These are phyloP conservation scores for Carassius carassius DNA, from an alignment of 2,113 vertebrate genomes.

Conservation along the genomic window DNA sequence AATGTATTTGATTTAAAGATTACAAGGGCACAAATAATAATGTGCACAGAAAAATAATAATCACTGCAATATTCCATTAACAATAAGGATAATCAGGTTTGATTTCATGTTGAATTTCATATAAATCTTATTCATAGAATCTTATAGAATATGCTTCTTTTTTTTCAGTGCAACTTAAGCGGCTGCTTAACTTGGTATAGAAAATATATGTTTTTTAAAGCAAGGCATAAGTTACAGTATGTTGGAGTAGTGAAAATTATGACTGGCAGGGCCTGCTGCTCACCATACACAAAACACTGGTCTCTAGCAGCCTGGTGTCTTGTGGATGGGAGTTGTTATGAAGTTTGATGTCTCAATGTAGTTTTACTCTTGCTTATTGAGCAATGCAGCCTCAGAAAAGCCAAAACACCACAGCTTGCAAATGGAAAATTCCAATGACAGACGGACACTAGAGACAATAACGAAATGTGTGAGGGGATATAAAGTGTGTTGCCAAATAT, in stretches of 20 bases:
- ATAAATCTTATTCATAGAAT: background rate
- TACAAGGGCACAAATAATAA: background rate
- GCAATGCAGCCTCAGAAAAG: conserved; percentile 59
- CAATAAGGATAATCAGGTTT: background rate
- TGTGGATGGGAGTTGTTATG: conserved; percentile 60
- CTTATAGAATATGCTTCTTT: background rate
- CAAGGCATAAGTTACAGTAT: background rate
- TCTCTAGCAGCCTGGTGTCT: conserved; percentile 44
- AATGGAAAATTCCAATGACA: conserved; percentile 66
- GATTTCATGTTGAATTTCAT: background rate
- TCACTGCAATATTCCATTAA: background rate
- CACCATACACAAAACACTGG: conserved; percentile 34
- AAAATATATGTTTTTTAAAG: background rate
- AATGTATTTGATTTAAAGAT: too few relatives aligned
- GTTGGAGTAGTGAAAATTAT: conserved; percentile 11
- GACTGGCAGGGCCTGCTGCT: conserved; percentile 33
- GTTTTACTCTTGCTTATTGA: conserved; percentile 62
- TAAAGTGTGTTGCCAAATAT: background rate
- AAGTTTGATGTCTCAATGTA: conserved; percentile 64
- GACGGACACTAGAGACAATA: conserved; percentile 64
- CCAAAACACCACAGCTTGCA: conserved; percentile 56
- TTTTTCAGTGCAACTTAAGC: too few relatives aligned
- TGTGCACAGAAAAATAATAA: background rate
- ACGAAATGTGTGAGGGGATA: background rate
- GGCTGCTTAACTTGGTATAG: background rate